These are phyloP conservation scores for Brenthis daphne DNA, from an alignment of 2,888 invertebrate species.

Conservation along the genomic window DNA sequence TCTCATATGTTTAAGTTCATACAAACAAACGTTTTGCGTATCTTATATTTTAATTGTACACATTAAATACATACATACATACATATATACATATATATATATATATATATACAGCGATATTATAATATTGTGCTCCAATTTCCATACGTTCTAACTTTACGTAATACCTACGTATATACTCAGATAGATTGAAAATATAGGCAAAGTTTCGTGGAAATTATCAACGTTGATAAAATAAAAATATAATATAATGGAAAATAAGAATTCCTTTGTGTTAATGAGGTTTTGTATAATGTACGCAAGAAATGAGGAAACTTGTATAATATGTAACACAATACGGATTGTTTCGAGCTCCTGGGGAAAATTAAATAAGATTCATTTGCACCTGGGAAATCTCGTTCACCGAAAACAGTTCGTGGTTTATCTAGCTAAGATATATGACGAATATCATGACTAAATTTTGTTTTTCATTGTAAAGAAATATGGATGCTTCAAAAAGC, in stretches of 20 bases:
- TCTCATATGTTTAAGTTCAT: too few relatives aligned
- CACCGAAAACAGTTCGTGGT: constrained; percentile 29
- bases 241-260: constrained; percentile 5
- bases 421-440: constrained; percentile 1
- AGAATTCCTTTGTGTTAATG: constrained; percentile 17
- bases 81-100: too few relatives aligned
- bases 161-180: too few relatives aligned
- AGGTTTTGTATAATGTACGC: constrained; percentile 39
- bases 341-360: constrained; percentile 51
- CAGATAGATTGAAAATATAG: background rate
- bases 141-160: too few relatives aligned
- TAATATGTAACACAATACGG: constrained; percentile 51
- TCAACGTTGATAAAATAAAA: background rate
- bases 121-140: too few relatives aligned
- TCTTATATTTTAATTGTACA: too few relatives aligned
- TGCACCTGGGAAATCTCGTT: constrained; percentile 51
- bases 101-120: too few relatives aligned
- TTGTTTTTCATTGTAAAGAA: background rate
- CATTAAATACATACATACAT: too few relatives aligned
- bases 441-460: background rate
- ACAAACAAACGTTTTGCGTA: too few relatives aligned
- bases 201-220: background rate
- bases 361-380: constrained; percentile 59
- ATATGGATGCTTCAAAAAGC: too few relatives aligned
- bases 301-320: constrained; percentile 58